Evolutionary conservation across 37 sponge, comb jelly and placozoan genomes (phyloP), one percentile per base, ranked within the genome.

Genomic region (Trichoplax adhaerens): DNA sequence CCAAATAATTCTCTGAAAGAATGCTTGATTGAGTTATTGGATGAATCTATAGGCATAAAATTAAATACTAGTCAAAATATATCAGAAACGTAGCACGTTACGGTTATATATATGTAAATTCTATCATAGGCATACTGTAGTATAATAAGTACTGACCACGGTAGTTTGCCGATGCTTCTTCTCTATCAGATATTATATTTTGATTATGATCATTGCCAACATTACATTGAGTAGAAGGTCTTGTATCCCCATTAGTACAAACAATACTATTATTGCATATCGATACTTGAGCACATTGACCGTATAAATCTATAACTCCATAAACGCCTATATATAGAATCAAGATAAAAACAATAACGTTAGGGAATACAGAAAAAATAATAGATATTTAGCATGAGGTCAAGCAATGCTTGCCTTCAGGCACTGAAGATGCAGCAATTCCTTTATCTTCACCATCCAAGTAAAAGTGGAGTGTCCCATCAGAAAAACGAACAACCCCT

Each of bases 401-500:
- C 29, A 29, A 29, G 29, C 29, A 29, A 29, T 29, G 29, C 29
- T 29, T 29, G 29, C 29, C 29, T 29, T 29, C 29, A 29, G 29
- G 29, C 29, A 60, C 62, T n/a, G 12, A 12, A 8, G 62, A 60
- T 8, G 66, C 66, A 3, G 76, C 76, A 54, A 29, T 10, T 50
- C 66, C 55, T 53, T 29, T 48, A 48, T 78, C 79, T 58, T 62
- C 50, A 1, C 79, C 79, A 48, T 78, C 53, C 29, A 72, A 51
- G 57, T 76, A 78, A 54, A 78, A 78, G 74, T 78, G 79, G 53
- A 78, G 73, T 48, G n/a, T 50, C 7, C 74, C 57, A 48, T 78
- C 54, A 57, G 56, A 51, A 3, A 1, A 64, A 12, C 74, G 29
- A 65, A 75, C 63, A 58, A 78, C 57, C 6, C 79, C 79, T 5